Evolutionary conservation across 2,888 invertebrate genomes (phyloP).

Genomic region (Cephus pulcher): DNA sequence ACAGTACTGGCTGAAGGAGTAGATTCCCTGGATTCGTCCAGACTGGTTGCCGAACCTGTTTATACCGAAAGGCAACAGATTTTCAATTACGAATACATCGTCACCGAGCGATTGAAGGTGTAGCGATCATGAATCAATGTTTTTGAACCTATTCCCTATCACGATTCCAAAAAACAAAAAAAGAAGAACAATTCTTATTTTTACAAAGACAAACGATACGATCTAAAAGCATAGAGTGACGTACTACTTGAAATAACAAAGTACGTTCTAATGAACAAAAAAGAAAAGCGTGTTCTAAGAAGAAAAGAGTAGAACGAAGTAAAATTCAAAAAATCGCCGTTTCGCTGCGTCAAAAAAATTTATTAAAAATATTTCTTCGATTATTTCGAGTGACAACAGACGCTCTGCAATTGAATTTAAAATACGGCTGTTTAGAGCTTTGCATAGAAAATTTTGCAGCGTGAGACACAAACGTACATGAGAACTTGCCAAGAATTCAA

Average conservation of each 20-base stretch:
- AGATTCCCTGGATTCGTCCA: constrained; percentile 62
- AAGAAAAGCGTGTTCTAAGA: neutral
- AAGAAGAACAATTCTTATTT: neutral
- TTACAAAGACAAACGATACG: neutral
- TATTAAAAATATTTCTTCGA: neutral
- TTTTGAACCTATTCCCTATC: neutral
- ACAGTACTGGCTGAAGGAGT: constrained; percentile 57
- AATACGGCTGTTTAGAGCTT: neutral
- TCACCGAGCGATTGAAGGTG: neutral
- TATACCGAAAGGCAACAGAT: constrained; percentile 9
- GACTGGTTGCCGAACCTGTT: constrained; percentile 64
- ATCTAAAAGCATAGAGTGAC: neutral
- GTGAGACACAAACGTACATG: neutral
- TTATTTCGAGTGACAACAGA: neutral
- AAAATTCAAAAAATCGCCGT: neutral
- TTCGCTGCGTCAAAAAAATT: neutral
- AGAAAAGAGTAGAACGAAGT: neutral
- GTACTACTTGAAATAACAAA: neutral
- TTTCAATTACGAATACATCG: neutral
- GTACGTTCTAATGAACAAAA: constrained; percentile 20
- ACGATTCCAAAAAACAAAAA: neutral
- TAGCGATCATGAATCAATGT: neutral
- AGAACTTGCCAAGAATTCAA: neutral
- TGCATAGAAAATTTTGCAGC: neutral
- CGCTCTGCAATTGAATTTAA: neutral